Evolutionary conservation across 2,113 vertebrate genomes (phyloP), one percentile per base, ranked within the genome.

Genomic region (Chelonoidis abingdonii): DNA sequence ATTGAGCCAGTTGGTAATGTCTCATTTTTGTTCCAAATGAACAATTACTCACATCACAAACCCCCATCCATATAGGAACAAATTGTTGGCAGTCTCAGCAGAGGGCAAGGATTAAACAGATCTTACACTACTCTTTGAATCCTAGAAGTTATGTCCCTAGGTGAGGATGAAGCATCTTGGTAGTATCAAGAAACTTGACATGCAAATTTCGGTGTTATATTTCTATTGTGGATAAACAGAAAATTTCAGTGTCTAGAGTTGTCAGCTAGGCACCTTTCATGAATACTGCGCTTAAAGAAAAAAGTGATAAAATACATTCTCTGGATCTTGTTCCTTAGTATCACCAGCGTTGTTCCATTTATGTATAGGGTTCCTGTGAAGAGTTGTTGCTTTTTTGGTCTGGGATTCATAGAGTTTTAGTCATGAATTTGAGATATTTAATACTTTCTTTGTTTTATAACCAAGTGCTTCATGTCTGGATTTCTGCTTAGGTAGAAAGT

Each of bases 401-500:
- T 56, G 8, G 56, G 69, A 80, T 93, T 93, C 83, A 17, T 88
- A 35, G 21, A 83, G 24, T 87, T 89, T 97, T 96, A 89, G 8
- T 31, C 57, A 53, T 88, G 84, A 25, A 25, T 27, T 27, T 13
- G 41, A 47, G 41, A 14, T 78, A 24, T 47, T 78, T 6, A 76
- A 19, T 52, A 24, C 53, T 93, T 80, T 5, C 41, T 78, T 95
- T 84, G 14, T 90, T 92, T 91, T 38, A 91, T 69, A 56, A 13
- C 80, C 89, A 35, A 94, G 75, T 94, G 44, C 69, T 93, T 84
- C 62, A 69, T 8, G 4, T 81, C 38, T 89, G n/a, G 25, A 35
- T 50, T 84, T 54, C 4, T 84, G 75, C 80, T 79, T 93, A 44
- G 56, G 89, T 93, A 94, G 62, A 38, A 86, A 94, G 91, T 90